Evolutionary conservation across 2,888 invertebrate species (phyloP), one percentile per base, ranked within the genome.

Genomic region (Hypena proboscidalis): DNA sequence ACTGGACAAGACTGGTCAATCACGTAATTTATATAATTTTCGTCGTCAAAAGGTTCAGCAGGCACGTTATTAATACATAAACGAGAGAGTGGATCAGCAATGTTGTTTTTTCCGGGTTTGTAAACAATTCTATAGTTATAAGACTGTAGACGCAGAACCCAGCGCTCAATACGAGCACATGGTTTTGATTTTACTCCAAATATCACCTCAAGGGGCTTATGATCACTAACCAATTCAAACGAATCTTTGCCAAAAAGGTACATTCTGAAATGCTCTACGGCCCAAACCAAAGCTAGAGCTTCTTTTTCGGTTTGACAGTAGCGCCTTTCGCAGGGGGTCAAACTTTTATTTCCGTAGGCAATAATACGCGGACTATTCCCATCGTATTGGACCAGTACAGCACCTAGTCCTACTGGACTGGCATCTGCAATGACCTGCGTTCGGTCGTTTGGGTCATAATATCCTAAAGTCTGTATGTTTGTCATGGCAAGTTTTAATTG

Each of bases 291-390:
- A 0, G 45, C 53, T 3, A 50, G 11, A 0, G 50, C 55, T 4
- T 52, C 43, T 13, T 49, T 44, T n/a, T 44, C 44, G 1, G 44
- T 44, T 4, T 44, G 49, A n/a, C 39, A 32, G 10, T 71, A 70
- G 2, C 62, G 26, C 0, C 48, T 29, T 45, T 73, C 67, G 22
- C 47, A 48, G 0, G 62, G 58, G 0, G 49, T 64, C 0, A 74
- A 20, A 4, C 27, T 46, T 27, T 62, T 29, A 26, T 70, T 37
- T 0, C 70, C 70, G 38, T 25, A 74, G 0, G 64, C 70, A n/a
- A 69, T 68, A 4, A 69, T 56, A 1, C 68, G 29, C 0, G 62
- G 58, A 0, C 60, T 65, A 2, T 5, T 21, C 9, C 17, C 7
- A 31, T 47, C 26, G n/a, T n/a, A n/a, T n/a, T n/a, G n/a, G n/a